Evolutionary conservation across 2,797 vertebrate species (phyloP).

Genomic region (Apogon hyalosoma): DNA sequence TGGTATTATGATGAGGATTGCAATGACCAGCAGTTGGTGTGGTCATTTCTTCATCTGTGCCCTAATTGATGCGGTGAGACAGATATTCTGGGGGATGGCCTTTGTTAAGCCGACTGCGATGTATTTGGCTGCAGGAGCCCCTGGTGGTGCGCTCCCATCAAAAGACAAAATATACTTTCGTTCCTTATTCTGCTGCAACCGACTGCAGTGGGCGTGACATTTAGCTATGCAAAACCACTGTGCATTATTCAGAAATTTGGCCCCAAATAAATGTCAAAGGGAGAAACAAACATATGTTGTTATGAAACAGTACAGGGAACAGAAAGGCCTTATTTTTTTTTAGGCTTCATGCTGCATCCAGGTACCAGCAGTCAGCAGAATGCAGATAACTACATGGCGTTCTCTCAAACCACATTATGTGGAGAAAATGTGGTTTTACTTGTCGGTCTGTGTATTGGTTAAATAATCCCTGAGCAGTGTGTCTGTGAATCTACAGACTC

Average conservation of each 20-base stretch:
- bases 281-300: slow-evolving; percentile 63
- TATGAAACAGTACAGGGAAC: slow-evolving; percentile 57
- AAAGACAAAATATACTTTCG: slow-evolving; percentile 25
- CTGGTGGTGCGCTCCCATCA: slow-evolving; percentile 51
- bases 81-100: slow-evolving; percentile 59
- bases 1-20: slow-evolving; percentile 47
- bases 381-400: neutral
- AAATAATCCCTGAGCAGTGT: neutral
- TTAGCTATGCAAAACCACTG: slow-evolving; percentile 80
- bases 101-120: slow-evolving; percentile 54
- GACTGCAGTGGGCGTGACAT: slow-evolving; percentile 82
- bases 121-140: slow-evolving; percentile 47
- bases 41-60: slow-evolving; percentile 44
- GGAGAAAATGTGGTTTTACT: neutral
- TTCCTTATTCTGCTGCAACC: slow-evolving; percentile 42
- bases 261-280: slow-evolving; percentile 81
- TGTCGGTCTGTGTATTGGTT: neutral
- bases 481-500: neutral
- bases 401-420: neutral
- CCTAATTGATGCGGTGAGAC: slow-evolving; percentile 59
- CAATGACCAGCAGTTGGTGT: slow-evolving; percentile 32
- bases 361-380: slow-evolving; percentile 29
- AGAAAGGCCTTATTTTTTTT: slow-evolving; percentile 46
- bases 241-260: slow-evolving; percentile 80
- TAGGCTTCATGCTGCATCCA: slow-evolving; percentile 19